Percentiles rank a stretch among this genome's conserved stretches.
These are phyloP conservation scores for Oncorhynchus tshawytscha DNA, from an alignment of 2,113 vertebrate species.

Conservation along the genomic window DNA sequence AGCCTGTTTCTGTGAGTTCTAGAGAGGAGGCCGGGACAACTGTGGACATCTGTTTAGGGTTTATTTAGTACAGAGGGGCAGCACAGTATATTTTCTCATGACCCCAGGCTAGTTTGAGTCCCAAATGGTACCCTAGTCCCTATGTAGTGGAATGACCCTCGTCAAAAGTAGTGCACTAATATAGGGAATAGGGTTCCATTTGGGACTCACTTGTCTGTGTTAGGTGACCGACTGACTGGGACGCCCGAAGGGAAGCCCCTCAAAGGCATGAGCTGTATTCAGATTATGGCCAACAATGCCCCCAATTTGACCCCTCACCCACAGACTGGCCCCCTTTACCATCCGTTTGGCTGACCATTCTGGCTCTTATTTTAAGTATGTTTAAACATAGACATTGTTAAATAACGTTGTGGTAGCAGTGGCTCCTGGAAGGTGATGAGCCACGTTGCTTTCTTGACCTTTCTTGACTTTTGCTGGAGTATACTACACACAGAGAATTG, in stretches of 20 bases:
- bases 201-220: background rate
- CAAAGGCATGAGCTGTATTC: background rate
- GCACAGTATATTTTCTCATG: constrained; percentile 38
- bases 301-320: background rate
- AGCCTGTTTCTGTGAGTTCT: no score
- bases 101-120: constrained; percentile 16
- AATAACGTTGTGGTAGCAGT: background rate
- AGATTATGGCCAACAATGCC: background rate
- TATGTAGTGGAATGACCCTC: no score
- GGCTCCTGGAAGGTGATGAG: constrained; percentile 23
- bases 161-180: no score
- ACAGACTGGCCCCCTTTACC: constrained; percentile 3
- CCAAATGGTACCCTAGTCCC: background rate
- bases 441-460: constrained; percentile 3
- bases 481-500: background rate
- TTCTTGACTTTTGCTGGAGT: background rate
- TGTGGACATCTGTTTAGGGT: constrained; percentile 30
- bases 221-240: constrained; percentile 20
- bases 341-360: constrained; percentile 12
- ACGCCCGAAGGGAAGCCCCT: background rate
- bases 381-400: constrained; percentile 19
- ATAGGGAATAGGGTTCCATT: no score
- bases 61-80: constrained; percentile 35
- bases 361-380: constrained; percentile 26
- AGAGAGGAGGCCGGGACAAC: fast-evolving